Conservation (phyloP, 2,113 vertebrate genomes). For the Mixornis gularis region DNA sequence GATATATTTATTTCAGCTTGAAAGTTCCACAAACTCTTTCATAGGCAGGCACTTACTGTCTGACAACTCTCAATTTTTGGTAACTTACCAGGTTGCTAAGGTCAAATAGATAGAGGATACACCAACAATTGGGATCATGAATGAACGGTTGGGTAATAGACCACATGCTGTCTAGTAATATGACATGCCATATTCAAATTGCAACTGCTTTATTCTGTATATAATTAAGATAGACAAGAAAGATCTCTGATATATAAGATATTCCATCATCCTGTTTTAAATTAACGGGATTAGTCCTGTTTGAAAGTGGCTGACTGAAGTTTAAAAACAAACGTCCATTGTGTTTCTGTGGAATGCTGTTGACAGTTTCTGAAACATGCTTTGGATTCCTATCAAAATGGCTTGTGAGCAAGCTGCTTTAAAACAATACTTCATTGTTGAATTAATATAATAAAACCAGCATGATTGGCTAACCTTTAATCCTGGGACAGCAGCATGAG, state of each 20-base stretch:
- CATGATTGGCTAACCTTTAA: slow-evolving; percentile 74
- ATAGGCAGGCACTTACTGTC: background rate
- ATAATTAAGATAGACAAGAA: slow-evolving; percentile 36
- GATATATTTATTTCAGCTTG: background rate
- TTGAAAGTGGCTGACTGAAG: slow-evolving; percentile 50
- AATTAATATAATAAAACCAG: slow-evolving; percentile 67
- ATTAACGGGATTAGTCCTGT: slow-evolving; percentile 61
- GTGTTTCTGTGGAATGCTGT: slow-evolving; percentile 74
- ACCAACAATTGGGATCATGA: background rate
- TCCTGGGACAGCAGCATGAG: slow-evolving; percentile 46
- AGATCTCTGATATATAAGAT: slow-evolving; percentile 1
- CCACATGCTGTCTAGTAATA: background rate
- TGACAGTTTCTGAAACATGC: slow-evolving; percentile 77
- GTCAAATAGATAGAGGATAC: background rate
- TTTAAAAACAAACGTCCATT: slow-evolving; percentile 68
- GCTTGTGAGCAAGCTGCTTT: slow-evolving; percentile 72
- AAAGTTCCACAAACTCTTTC: background rate
- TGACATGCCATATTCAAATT: background rate
- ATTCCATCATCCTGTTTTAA: slow-evolving; percentile 44
- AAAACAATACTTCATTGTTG: slow-evolving; percentile 75
- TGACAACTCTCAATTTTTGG: background rate
- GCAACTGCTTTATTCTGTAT: slow-evolving; percentile 39
- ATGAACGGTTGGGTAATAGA: background rate
- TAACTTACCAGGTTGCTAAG: background rate
- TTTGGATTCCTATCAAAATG: slow-evolving; percentile 77